Conservation (phyloP, 2,888 invertebrate genomes). For the Bembecia ichneumoniformis region DNA sequence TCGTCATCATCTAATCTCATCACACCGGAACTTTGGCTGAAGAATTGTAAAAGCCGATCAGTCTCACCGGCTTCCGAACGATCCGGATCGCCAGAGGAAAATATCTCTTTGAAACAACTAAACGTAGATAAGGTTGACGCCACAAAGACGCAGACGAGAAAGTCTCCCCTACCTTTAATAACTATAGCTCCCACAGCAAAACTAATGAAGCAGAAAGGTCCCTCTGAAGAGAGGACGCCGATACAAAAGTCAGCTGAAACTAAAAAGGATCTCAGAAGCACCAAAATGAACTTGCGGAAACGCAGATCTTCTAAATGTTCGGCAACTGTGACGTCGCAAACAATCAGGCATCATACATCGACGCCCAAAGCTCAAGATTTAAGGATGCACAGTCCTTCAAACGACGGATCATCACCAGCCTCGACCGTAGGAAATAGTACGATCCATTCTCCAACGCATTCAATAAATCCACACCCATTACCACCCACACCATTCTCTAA, state of each 20-base stretch:
- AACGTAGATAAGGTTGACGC: constrained; percentile 33
- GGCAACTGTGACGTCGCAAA: constrained; percentile 57
- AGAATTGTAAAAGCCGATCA: constrained; percentile 81
- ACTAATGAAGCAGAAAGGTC: constrained; percentile 65
- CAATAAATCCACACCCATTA: constrained; percentile 35
- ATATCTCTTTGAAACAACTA: constrained; percentile 23
- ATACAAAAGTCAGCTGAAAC: constrained; percentile 55
- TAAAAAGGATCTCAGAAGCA: constrained; percentile 47
- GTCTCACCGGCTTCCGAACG: constrained; percentile 72
- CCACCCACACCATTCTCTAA: constrained; percentile 46
- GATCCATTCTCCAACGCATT: constrained; percentile 55
- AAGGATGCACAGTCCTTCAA: constrained; percentile 52
- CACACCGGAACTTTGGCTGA: constrained; percentile 92
- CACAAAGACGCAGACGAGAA: constrained; percentile 33
- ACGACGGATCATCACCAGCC: constrained; percentile 49
- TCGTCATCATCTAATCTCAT: constrained; percentile 75
- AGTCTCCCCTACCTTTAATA: constrained; percentile 75
- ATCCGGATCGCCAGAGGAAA: constrained; percentile 69
- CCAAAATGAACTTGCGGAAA: constrained; percentile 61
- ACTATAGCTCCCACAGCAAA: constrained; percentile 78
- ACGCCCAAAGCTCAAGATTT: constrained; percentile 64
- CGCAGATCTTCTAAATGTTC: constrained; percentile 58
- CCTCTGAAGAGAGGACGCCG: constrained; percentile 41
- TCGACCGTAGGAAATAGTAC: constrained; percentile 41
- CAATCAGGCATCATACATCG: constrained; percentile 37